Percentiles rank a stretch among this genome's conserved stretches.
Conservation (phyloP, 2,797 vertebrate genomes). For the Myioborus melanocephalus region DNA sequence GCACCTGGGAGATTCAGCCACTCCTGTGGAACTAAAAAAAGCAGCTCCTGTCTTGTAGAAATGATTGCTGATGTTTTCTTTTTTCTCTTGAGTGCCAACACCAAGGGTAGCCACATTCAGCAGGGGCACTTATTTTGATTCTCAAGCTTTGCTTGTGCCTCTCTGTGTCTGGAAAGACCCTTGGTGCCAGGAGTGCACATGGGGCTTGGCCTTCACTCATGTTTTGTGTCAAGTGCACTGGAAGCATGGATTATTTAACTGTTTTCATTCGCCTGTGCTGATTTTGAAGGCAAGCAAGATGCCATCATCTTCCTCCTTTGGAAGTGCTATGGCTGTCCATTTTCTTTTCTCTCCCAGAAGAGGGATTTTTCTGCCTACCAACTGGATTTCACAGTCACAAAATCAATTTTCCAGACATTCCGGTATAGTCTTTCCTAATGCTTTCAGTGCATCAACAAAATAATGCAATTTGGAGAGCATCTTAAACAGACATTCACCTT, state of each 20-base stretch:
- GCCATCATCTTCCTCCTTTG: neutral
- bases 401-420: slow-evolving; percentile 14
- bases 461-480: neutral
- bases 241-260: neutral
- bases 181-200: neutral
- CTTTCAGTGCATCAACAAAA: neutral
- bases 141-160: neutral
- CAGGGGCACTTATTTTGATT: neutral
- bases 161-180: neutral
- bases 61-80: neutral
- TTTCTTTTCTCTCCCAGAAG: slow-evolving; percentile 11
- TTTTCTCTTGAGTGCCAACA: neutral
- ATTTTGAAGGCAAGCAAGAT: neutral
- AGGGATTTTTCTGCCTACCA: neutral
- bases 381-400: slow-evolving; percentile 24
- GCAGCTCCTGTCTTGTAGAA: neutral
- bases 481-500: neutral
- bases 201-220: neutral
- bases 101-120: neutral
- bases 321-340: neutral
- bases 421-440: neutral
- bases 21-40: neutral
- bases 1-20: neutral
- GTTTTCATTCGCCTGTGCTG: neutral
- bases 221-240: neutral